phyloP scores from a whole-genome alignment of 2,113 vertebrate genomes.

The Bubo bubo region DNA sequence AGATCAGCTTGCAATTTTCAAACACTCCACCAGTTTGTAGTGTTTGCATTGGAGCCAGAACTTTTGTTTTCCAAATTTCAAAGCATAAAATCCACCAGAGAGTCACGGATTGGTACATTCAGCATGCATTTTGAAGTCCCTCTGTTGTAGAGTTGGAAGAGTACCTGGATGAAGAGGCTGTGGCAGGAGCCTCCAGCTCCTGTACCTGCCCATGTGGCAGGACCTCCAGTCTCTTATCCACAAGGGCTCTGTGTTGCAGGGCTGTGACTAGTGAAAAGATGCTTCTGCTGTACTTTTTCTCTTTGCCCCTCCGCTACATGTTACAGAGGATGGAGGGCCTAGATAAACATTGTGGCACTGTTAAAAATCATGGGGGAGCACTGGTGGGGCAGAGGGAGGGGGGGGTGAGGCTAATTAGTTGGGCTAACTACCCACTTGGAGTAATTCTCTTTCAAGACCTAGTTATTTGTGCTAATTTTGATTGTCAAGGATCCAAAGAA shows the following conservation, averaged over 20 bases:
- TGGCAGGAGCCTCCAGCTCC: neutral
- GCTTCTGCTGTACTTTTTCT: neutral
- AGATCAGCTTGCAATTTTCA: neutral
- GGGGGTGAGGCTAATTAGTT: neutral
- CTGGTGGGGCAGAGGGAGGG: neutral
- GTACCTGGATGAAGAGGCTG: neutral
- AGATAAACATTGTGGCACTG: fast-evolving
- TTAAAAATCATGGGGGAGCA: neutral
- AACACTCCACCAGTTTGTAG: neutral
- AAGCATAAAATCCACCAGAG: neutral
- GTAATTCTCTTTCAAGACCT: neutral
- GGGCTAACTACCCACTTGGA: neutral
- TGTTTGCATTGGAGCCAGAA: neutral
- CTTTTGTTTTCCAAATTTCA: neutral
- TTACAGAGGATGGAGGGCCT: neutral
- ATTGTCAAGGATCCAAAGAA: neutral
- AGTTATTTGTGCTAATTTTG: neutral
- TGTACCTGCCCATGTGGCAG: fast-evolving
- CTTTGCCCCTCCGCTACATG: fast-evolving
- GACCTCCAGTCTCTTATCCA: neutral
- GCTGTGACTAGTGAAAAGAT: neutral
- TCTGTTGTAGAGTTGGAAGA: neutral
- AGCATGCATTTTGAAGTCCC: neutral
- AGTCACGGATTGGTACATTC: too few species aligned
- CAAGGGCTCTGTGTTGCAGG: neutral